Conservation (phyloP, 2,888 invertebrate species). For the Brachypterus glaber region DNA sequence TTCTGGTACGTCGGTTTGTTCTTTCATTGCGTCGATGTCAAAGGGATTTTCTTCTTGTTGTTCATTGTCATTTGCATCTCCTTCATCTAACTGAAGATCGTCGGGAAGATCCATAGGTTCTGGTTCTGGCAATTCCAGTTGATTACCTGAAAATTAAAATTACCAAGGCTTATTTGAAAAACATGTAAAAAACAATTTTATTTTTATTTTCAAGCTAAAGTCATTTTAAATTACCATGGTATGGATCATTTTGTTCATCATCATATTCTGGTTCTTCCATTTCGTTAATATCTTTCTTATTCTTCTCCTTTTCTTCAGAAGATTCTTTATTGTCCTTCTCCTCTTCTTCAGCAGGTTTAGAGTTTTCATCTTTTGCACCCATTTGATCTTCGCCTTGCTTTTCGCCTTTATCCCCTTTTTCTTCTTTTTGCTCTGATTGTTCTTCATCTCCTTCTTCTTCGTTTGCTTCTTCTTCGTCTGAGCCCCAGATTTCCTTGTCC, state of each 20-base stretch:
- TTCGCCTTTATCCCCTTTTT: constrained; percentile 48
- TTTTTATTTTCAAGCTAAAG: no score
- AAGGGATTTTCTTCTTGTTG: constrained; percentile 72
- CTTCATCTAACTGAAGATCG: constrained; percentile 71
- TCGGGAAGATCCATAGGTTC: constrained; percentile 84
- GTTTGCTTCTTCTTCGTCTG: constrained; percentile 69
- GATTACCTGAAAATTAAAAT: no score
- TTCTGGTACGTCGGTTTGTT: constrained; percentile 37
- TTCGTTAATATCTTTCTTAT: constrained; percentile 64
- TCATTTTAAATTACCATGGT: no score
- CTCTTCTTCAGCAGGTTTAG: constrained; percentile 37
- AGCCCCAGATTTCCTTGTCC: constrained; percentile 75
- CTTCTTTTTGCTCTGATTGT: constrained; percentile 28
- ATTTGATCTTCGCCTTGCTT: constrained; percentile 59
- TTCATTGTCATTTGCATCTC: constrained; percentile 51
- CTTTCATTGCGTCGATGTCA: constrained; percentile 74
- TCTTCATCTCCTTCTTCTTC: constrained; percentile 46
- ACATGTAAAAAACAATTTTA: no score
- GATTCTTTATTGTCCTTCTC: constrained; percentile 47
- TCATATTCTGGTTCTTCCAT: constrained; percentile 71
- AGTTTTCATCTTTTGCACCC: constrained; percentile 61
- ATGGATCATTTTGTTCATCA: constrained; percentile 74
- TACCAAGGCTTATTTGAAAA: no score
- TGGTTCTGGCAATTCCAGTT: constrained; percentile 68
- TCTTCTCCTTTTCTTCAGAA: constrained; percentile 44